Conservation (phyloP, 2,888 invertebrate genomes). For the Drosophila maculinotata region DNA sequence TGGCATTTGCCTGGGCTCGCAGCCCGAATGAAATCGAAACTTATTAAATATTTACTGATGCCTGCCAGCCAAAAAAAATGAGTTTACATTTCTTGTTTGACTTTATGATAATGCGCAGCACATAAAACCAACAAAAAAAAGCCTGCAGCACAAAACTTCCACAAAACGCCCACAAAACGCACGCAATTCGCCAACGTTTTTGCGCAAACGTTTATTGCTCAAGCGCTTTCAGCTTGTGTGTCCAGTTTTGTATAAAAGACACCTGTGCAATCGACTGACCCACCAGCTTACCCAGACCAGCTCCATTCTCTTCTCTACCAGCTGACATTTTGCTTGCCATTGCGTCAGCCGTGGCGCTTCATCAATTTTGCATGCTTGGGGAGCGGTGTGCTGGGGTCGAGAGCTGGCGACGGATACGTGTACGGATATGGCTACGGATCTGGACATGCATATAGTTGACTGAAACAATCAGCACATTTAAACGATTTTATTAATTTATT, state of each 20-base stretch:
- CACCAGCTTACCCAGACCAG: neutral
- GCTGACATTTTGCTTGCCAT: slow-evolving; percentile 58
- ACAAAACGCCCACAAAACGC: slow-evolving; percentile 22
- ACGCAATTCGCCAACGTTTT: slow-evolving; percentile 17
- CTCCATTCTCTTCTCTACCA: slow-evolving; percentile 14
- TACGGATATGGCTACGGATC: slow-evolving; percentile 17
- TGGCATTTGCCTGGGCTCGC: slow-evolving; percentile 33
- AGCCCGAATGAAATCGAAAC: slow-evolving; percentile 82
- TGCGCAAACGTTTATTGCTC: slow-evolving; percentile 30
- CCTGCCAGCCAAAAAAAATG: slow-evolving; percentile 64
- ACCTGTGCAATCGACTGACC: slow-evolving; percentile 30
- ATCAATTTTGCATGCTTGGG: slow-evolving; percentile 65
- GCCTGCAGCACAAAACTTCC: slow-evolving; percentile 3
- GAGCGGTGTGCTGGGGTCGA: slow-evolving; percentile 23
- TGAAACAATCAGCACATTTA: slow-evolving; percentile 72
- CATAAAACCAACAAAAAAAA: slow-evolving; percentile 17
- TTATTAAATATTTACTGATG: slow-evolving; percentile 84
- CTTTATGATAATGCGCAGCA: slow-evolving; percentile 81
- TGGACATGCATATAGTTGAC: slow-evolving; percentile 32
- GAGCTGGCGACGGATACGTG: slow-evolving; percentile 32
- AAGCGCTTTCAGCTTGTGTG: slow-evolving; percentile 30
- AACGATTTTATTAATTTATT: slow-evolving; percentile 75
- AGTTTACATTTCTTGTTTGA: slow-evolving; percentile 77
- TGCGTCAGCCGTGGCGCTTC: slow-evolving; percentile 40
- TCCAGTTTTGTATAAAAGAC: slow-evolving; percentile 27